These are phyloP conservation scores for Synergus itoensis DNA, from an alignment of 2,888 invertebrate genomes.

Conservation along the genomic window DNA sequence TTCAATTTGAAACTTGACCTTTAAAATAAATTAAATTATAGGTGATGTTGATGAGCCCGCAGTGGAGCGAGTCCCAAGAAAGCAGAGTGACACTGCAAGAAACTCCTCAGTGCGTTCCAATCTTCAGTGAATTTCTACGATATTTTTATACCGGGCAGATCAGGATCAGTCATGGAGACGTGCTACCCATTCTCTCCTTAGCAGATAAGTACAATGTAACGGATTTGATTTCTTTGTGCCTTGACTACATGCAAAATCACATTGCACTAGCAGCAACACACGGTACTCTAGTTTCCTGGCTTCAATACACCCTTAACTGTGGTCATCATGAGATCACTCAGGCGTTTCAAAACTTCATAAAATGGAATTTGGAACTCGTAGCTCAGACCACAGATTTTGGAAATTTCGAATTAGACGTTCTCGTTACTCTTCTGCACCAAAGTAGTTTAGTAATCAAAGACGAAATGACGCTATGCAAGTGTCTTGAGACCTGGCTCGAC, in stretches of 20 bases:
- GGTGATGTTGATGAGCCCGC: constrained; percentile 93
- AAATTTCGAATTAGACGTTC: constrained; percentile 89
- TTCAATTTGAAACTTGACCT: not conserved
- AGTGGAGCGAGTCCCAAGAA: constrained; percentile 95
- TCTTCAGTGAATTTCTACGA: constrained; percentile 93
- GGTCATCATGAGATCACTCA: constrained; percentile 87
- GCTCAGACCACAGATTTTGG: constrained; percentile 89
- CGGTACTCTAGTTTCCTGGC: constrained; percentile 92
- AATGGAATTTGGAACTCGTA: constrained; percentile 94
- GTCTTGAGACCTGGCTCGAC: constrained; percentile 88
- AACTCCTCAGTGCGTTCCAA: constrained; percentile 89
- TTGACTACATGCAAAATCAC: constrained; percentile 92
- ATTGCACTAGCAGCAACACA: constrained; percentile 91
- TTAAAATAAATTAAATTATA: constrained; percentile 36
- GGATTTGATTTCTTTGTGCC: constrained; percentile 90
- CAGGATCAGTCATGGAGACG: constrained; percentile 89
- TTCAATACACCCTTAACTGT: constrained; percentile 92
- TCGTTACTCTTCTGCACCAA: constrained; percentile 88
- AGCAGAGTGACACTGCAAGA: constrained; percentile 91
- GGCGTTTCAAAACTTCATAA: constrained; percentile 90
- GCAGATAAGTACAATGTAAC: constrained; percentile 97
- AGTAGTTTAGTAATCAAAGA: constrained; percentile 93
- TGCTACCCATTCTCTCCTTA: constrained; percentile 91
- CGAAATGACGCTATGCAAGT: constrained; percentile 91
- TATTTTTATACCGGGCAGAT: constrained; percentile 96